These are phyloP conservation scores for Drosophila orosa DNA, from an alignment of 1,140 invertebrate genomes.

Conservation along the genomic window DNA sequence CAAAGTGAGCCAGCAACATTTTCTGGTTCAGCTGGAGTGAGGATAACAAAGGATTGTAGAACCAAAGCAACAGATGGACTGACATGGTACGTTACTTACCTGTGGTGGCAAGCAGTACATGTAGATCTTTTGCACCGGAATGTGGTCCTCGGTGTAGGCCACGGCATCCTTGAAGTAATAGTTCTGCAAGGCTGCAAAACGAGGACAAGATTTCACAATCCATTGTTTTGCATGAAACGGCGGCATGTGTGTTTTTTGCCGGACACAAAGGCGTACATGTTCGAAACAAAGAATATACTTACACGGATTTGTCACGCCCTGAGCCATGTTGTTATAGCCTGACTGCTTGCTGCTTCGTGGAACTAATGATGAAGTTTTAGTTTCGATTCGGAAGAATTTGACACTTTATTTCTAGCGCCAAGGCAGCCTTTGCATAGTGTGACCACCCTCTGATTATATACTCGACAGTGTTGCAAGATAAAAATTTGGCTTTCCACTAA, in stretches of 20 bases:
- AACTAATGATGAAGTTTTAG: neutral
- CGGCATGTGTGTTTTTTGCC: neutral
- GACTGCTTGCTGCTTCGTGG: neutral
- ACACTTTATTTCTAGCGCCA: slow-evolving; percentile 14
- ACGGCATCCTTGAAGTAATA: slow-evolving; percentile 48
- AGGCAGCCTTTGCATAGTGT: neutral
- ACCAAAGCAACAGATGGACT: too few species aligned
- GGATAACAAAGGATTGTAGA: neutral
- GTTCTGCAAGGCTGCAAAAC: slow-evolving; percentile 26
- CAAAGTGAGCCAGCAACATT: slow-evolving; percentile 28
- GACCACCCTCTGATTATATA: neutral
- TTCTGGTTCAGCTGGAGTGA: slow-evolving; percentile 10
- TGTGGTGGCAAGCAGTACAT: slow-evolving; percentile 35
- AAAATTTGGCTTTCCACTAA: too few species aligned
- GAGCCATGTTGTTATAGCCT: slow-evolving; percentile 16
- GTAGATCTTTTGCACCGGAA: slow-evolving; percentile 54
- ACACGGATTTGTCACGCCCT: slow-evolving; percentile 12
- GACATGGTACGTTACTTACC: slow-evolving; percentile 52
- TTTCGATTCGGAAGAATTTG: neutral
- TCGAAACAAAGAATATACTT: neutral
- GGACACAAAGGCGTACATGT: neutral
- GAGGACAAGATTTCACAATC: neutral
- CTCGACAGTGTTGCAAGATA: too few species aligned
- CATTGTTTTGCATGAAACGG: neutral
- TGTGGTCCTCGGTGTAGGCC: slow-evolving; percentile 69